Percentiles rank a stretch among this genome's conserved stretches.
Evolutionary conservation across 2,113 vertebrate species (phyloP).

Genomic region (Phylloscopus trochilus): DNA sequence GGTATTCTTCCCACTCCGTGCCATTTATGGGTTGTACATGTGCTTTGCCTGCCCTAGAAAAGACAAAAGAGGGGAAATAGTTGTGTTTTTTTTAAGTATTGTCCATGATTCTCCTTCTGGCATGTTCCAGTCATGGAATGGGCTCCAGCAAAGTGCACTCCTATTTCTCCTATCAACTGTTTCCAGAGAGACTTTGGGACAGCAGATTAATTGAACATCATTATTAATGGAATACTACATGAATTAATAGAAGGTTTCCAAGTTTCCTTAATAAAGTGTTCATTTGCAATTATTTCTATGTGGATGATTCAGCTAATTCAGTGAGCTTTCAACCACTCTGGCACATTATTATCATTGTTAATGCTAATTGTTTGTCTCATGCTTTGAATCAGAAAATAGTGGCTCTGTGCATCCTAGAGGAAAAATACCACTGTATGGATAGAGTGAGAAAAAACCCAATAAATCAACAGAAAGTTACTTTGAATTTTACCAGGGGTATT

Average conservation of each 20-base stretch:
- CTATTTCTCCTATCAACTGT: not conserved
- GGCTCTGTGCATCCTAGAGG: not conserved
- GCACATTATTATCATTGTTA: not conserved
- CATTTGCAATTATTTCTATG: slow-evolving; percentile 13
- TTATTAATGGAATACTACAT: slow-evolving; percentile 34
- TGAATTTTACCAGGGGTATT: not conserved
- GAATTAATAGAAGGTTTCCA: slow-evolving; percentile 39
- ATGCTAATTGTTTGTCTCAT: slow-evolving; percentile 41
- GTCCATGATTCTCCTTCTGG: not conserved
- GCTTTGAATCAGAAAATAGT: slow-evolving; percentile 13
- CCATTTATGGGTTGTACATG: not conserved
- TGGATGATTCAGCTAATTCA: slow-evolving; percentile 29
- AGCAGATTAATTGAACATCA: slow-evolving; percentile 37
- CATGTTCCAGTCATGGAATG: not conserved
- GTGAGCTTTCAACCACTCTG: not conserved
- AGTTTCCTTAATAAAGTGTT: slow-evolving; percentile 17
- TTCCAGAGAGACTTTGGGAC: not conserved
- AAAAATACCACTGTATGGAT: not conserved
- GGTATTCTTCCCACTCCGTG: not conserved
- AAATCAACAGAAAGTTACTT: not conserved
- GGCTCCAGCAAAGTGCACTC: not conserved
- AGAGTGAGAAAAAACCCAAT: fast-evolving
- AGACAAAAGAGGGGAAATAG: not conserved
- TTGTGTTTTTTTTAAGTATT: not conserved
- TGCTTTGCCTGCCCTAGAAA: not conserved